Base-by-base conservation (phyloP, 2,888 invertebrate genomes). In the Hirtodrosophila duncani region DNA sequence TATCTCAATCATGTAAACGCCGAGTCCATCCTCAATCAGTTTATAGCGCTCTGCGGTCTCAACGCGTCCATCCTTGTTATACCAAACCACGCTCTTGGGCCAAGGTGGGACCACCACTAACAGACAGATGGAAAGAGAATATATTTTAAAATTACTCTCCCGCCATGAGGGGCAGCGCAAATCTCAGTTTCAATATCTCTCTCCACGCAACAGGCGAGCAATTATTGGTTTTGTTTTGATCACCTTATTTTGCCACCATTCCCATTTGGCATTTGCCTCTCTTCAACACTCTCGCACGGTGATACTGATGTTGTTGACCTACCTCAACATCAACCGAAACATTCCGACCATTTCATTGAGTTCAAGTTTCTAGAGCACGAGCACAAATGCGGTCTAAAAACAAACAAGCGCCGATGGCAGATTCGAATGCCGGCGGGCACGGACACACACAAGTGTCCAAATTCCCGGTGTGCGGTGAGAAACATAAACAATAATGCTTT, bases 1-100 rank as follows among this genome's bases (percentile, higher is more conserved):
- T 3, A 94, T 90, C 84, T 94, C 92, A 42, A 96, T 86, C 81
- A 92, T 90, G 84, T 94, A 94, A 23, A 93, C 92, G 20, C 96
- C 96, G 30, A 94, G 89, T 1, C 95, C 95, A 84, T 95, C 94
- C 83, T 94, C 94, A 78, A 92, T 88, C 18, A 92, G 87, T 71
- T 91, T 92, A 84, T 94, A 95, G 72, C 92, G 91, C 9, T 91
- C 91, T 34, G 88, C 89, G 1, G 91, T 88, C 34, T 93, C 92
- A 26, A 95, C 90, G 24, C 91, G 91, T 1, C 94, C 94, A 70
- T 92, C 92, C 66, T 94, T 94, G 83, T 96, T 96, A 87, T 92
- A 93, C 97, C 97, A 97, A 13, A 91, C 89, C 7, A 96, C 92
- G 43, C 90, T 90, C 66, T 92, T 91, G 0, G 94, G 94, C 94